These are phyloP conservation scores for Torymus tubicola DNA, from an alignment of 2,888 invertebrate species.

Conservation along the genomic window DNA sequence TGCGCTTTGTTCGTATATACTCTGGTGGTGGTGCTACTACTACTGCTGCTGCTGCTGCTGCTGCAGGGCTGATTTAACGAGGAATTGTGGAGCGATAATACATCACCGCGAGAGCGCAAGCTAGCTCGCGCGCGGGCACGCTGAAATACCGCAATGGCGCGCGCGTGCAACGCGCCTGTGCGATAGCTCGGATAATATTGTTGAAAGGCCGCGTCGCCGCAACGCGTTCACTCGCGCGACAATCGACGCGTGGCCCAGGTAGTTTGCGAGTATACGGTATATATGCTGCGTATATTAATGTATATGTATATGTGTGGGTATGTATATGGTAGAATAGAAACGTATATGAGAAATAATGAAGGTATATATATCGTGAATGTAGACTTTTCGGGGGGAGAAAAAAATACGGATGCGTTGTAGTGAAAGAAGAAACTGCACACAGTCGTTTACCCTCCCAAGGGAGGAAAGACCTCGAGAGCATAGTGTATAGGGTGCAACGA, in stretches of 20 bases:
- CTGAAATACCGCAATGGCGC: constrained; percentile 46
- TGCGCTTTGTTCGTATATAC: constrained; percentile 8
- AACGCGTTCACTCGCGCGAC: constrained; percentile 12
- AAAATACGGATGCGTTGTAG: background rate
- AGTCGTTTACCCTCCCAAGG: background rate
- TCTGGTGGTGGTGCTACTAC: too few relatives aligned
- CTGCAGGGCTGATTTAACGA: constrained; percentile 53
- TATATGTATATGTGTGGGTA: too few relatives aligned
- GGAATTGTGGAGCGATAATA: constrained; percentile 55
- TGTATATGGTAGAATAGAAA: too few relatives aligned
- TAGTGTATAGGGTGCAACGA: constrained; percentile 11
- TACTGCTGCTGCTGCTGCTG: too few relatives aligned
- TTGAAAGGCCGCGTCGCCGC: constrained; percentile 40
- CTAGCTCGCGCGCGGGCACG: constrained; percentile 7
- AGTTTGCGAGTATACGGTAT: too few relatives aligned
- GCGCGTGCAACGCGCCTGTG: background rate
- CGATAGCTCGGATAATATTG: constrained; percentile 46
- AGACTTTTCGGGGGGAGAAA: background rate
- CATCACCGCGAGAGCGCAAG: constrained; percentile 45
- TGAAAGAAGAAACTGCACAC: background rate
- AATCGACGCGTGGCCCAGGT: constrained; percentile 17
- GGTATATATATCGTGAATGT: background rate
- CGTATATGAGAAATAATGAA: constrained; percentile 6
- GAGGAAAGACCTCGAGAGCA: background rate
- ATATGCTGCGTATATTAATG: too few relatives aligned